Conservation (phyloP, 2,797 vertebrate species). For the Mus minutoides region DNA sequence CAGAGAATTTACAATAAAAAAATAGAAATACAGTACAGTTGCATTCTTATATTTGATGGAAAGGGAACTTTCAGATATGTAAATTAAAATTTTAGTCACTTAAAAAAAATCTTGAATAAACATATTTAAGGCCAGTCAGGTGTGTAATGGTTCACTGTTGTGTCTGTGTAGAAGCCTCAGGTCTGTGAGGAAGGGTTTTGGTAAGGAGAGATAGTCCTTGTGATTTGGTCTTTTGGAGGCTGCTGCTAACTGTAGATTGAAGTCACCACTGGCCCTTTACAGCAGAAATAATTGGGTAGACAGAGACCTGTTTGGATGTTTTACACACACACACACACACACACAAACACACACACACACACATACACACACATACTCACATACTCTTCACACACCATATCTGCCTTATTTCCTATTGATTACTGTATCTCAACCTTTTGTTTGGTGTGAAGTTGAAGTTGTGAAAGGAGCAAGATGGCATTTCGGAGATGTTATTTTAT, state of each 20-base stretch:
- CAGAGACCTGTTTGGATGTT: not conserved
- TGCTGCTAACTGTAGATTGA: not conserved
- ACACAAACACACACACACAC: not conserved
- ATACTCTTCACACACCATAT: not conserved
- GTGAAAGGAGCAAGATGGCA: slow-evolving; percentile 79
- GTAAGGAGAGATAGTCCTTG: not conserved
- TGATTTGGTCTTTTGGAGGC: not conserved
- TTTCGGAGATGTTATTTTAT: slow-evolving; percentile 81
- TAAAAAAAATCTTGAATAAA: not conserved
- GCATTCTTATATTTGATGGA: not conserved
- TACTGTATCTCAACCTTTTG: slow-evolving; percentile 79
- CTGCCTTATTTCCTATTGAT: slow-evolving; percentile 75
- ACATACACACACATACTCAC: not conserved
- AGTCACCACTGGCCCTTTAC: not conserved
- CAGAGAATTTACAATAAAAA: slow-evolving; percentile 33
- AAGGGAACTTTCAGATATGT: not conserved
- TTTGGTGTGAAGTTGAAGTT: slow-evolving; percentile 78
- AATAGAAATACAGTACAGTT: not conserved
- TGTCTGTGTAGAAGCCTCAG: not conserved
- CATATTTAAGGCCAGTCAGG: not conserved
- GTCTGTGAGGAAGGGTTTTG: not conserved
- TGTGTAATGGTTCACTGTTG: not conserved
- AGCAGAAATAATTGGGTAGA: slow-evolving; percentile 14
- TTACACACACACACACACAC: not conserved
- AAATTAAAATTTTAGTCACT: not conserved